Evolutionary conservation across 2,888 invertebrate genomes (phyloP), one percentile per base, ranked within the genome.

Genomic region (Drosophila phalerata): DNA sequence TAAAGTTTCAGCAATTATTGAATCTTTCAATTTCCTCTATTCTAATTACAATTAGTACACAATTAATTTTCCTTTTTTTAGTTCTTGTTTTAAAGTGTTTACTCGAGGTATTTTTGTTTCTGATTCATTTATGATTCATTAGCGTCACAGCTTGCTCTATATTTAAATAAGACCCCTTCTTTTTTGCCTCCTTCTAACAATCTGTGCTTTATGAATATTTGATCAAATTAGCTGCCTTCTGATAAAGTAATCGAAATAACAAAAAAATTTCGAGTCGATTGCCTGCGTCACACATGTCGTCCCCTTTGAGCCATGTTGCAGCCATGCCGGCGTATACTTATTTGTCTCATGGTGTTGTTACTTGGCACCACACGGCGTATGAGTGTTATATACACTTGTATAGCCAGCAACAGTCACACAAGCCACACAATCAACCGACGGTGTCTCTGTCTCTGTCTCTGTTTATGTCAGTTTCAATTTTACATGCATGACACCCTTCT

Each of bases 401-500:
- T 79, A 68, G 77, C 51, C 74, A 75, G 79, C 77, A 77, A 81
- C 81, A 88, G 79, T 70, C 74, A 79, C 67, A 89, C 79, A 87
- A 86, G 77, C 79, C 79, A 67, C 86, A 83, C 79, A 85, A 88
- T 81, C 78, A 83, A 79, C 70, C 80, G 65, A 53, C 66, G 71
- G 69, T 85, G 61, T 68, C 55, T 51, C 19, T 85, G 61, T 3
- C 57, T 49, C 38, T 85, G 57, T 73, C 66, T 72, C 65, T 85
- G 61, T 73, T 81, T 69, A 79, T 88, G 88, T 85, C 86, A 84
- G 82, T 82, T 84, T 82, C 72, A 88, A 84, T 85, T 71, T 88
- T 69, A 77, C 83, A 88, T 85, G 79, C 51, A 57, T n/a, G n/a
- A n/a, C n/a, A n/a, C n/a, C n/a, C n/a, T n/a, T n/a, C 9, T 9